Conservation (phyloP, 2,113 vertebrate species). For the Chascanopsetta lugubris region DNA sequence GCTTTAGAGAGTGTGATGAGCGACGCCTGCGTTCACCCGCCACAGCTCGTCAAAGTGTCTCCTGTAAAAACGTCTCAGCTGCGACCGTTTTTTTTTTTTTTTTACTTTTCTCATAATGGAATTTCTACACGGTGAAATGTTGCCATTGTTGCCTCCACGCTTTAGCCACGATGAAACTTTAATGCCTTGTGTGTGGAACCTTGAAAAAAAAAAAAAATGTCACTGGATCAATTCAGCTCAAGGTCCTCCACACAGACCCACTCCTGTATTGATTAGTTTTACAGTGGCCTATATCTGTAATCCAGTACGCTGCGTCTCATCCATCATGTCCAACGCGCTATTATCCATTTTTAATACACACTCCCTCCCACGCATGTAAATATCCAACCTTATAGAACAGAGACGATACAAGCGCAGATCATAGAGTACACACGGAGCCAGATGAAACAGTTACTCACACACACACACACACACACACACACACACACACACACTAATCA, state of each 20-base stretch:
- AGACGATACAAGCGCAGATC: background rate
- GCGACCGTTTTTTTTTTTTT: too few relatives aligned
- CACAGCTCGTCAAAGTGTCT: too few relatives aligned
- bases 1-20: too few relatives aligned
- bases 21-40: too few relatives aligned
- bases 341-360: slow-evolving; percentile 26
- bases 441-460: background rate
- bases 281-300: slow-evolving; percentile 30
- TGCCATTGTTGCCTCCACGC: background rate
- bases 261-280: slow-evolving; percentile 51
- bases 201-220: slow-evolving; percentile 43
- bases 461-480: slow-evolving; percentile 21
- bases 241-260: slow-evolving; percentile 45
- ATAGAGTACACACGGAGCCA: background rate
- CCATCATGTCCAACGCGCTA: slow-evolving; percentile 17
- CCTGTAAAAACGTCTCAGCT: too few relatives aligned
- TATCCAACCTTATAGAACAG: background rate
- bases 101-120: too few relatives aligned
- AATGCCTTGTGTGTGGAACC: slow-evolving; percentile 12
- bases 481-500: slow-evolving; percentile 32
- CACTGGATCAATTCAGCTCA: slow-evolving; percentile 51
- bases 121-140: too few relatives aligned
- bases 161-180: slow-evolving; percentile 25
- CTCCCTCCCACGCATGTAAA: slow-evolving; percentile 8
- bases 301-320: slow-evolving; percentile 22